phyloP scores from a whole-genome alignment of 53 echinoderm and acorn worm species.

The Astropecten irregularis region DNA sequence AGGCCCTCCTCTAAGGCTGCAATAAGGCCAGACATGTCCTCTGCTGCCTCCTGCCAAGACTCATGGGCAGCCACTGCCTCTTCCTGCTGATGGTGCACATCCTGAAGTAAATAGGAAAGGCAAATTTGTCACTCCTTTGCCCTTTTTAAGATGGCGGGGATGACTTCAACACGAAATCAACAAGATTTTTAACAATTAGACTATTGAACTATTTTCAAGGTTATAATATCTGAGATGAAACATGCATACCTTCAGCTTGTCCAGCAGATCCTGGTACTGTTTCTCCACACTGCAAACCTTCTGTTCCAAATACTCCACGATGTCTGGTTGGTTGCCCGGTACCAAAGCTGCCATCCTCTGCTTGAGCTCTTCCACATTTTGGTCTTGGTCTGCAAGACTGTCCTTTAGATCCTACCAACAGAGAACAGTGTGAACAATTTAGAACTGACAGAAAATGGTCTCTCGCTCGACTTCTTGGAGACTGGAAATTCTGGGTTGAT shows the following conservation, averaged over 20 bases:
- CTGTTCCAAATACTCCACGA: conserved; percentile 57
- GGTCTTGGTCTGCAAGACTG: conserved; percentile 42
- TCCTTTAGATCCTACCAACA: conserved; percentile 27
- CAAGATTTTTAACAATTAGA: not conserved
- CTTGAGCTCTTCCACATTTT: conserved; percentile 27
- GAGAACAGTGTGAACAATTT: not conserved
- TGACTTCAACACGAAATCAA: no score
- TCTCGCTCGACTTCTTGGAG: no score
- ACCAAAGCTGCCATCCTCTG: conserved; percentile 15
- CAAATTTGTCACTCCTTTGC: not conserved
- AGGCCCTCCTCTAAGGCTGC: conserved; percentile 14
- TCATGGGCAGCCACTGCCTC: conserved; percentile 1
- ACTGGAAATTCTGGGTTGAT: no score
- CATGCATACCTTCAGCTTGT: conserved; percentile 64
- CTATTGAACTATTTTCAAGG: not conserved
- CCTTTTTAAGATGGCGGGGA: no score
- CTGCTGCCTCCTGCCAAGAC: conserved; percentile 43
- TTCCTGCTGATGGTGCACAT: not conserved
- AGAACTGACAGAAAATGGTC: no score
- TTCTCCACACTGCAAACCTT: conserved; percentile 36
- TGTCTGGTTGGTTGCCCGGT: conserved; percentile 41
- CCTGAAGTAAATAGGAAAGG: not conserved
- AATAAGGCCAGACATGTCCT: conserved; percentile 32
- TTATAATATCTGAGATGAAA: not conserved
- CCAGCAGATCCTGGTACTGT: conserved; percentile 27